A percentile compares a stretch with the other conserved stretches of the same genome.
These are phyloP conservation scores for Belonocnema kinseyi DNA, from an alignment of 1,140 invertebrate genomes.

Conservation along the genomic window DNA sequence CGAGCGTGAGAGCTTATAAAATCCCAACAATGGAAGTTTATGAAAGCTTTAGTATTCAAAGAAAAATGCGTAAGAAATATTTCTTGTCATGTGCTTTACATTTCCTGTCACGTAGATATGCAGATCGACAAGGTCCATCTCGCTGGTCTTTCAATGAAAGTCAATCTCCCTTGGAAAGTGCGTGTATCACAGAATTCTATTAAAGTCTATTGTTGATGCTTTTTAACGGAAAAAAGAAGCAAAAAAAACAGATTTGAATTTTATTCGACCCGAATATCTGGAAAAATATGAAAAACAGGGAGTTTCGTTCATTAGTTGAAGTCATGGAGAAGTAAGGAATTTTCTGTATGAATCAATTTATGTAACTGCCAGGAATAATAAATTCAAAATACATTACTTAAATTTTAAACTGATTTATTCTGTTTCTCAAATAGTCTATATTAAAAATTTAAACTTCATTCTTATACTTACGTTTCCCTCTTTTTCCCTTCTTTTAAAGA, in stretches of 20 bases:
- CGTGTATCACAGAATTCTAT: not conserved
- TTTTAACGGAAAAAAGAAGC: not conserved
- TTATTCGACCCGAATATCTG: too few species aligned
- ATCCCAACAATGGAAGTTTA: not conserved
- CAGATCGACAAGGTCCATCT: constrained; percentile 3
- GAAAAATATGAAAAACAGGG: too few species aligned
- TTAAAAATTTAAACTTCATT: too few species aligned
- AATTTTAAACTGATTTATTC: too few species aligned
- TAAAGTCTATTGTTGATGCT: not conserved
- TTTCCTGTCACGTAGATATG: constrained; percentile 15
- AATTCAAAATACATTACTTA: too few species aligned
- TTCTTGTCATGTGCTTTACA: constrained; percentile 25
- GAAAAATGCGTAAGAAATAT: constrained; percentile 10
- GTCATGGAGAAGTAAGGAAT: too few species aligned
- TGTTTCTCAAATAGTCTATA: too few species aligned
- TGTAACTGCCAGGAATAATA: too few species aligned
- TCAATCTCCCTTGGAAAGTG: not conserved
- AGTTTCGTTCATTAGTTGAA: too few species aligned
- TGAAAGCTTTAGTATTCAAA: constrained; percentile 14
- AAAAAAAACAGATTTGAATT: not conserved
- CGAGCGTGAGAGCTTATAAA: not conserved
- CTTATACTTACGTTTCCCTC: too few species aligned
- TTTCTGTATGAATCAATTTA: too few species aligned
- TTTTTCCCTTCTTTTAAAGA: too few species aligned
- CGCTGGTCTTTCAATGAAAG: not conserved